Evolutionary conservation across 2,888 invertebrate species (phyloP), one percentile per base, ranked within the genome.

Genomic region (Himalopsyche tibetana): DNA sequence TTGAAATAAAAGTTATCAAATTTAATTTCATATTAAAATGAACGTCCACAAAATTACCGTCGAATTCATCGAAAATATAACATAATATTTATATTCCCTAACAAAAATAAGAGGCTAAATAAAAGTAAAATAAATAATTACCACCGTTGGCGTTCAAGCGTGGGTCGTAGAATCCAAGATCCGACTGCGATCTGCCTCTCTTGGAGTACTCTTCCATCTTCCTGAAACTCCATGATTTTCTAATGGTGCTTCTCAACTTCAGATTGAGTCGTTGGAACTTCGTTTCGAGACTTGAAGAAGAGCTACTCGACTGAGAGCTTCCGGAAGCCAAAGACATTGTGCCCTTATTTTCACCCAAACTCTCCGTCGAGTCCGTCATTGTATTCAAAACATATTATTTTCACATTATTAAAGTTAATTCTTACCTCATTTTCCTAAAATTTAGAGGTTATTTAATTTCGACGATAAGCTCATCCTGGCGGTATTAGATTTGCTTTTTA

Each of bases 151-250:
- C 55, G 15, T 15, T 15, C 51, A 15, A 51, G 2, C 15, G 15
- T 51, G 80, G 55, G 17, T n/a, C 84, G 45, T 86, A 86, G 82
- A 86, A 82, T 28, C 86, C 86, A 5, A 84, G 84, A 63, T 86
- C 86, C 11, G 86, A 86, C 42, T 82, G 84, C 15, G 86, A 86
- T 42, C 86, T 86, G 12, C 69, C 84, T 56, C 84, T 84, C 19
- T 86, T 84, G 2, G 55, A n/a, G 38, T 55, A 17, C 8, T 81
- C 74, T 40, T 80, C 55, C 82, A 80, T 79, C 36, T 82, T 82
- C 82, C 82, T 74, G 63, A 86, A 86, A 42, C 86, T 86, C 86
- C 86, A 86, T 6, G 86, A 86, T 63, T 86, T 86, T 51, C 82
- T 82, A 9, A 86, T 82, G 45, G 82, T 84, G 84, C 84, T 84